Evolutionary conservation across 2,113 vertebrate genomes (phyloP), one percentile per base, ranked within the genome.

Genomic region (Condylura cristata): DNA sequence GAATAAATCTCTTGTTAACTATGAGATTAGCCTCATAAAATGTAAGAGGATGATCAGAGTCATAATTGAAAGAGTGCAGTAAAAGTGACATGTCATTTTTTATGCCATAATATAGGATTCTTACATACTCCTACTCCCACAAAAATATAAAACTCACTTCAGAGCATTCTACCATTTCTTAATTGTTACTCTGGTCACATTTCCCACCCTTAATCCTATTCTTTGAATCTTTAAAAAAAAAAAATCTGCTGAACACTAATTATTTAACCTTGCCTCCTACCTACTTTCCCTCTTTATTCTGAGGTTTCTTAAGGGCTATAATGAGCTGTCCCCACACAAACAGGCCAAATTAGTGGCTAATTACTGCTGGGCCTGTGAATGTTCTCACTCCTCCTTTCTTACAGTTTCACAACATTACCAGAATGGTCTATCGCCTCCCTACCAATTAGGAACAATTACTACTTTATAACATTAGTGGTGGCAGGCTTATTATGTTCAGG

Each of bases 361-460:
- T 99, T 99, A 99, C 98, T 98, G 98, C 98, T 98, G 97, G 98
- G 98, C 98, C 98, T 98, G 98, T 98, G 99, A 98, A 99, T 98
- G 98, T 98, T 99, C 99, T 98, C 98, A 98, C 98, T 98, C 99
- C 98, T 98, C 97, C 98, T 98, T 98, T 98, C 98, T 98, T 98
- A 97, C 93, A 98, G 98, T 98, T 98, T 99, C 98, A 98, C 98
- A 99, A 98, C 98, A 99, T 98, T 99, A 98, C 98, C 97, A 99
- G 98, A 99, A 99, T 99, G 99, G 98, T 98, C 98, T 98, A 98
- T 99, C 99, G 98, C 99, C 99, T 99, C 99, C 99, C 99, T 99
- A 99, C 99, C 99, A 99, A 99, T 99, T 99, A 99, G 98, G 99
- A 98, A 99, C 99, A 99, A 99, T 99, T 99, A 99, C 99, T 98